These are phyloP conservation scores for Pardalotus punctatus DNA, from an alignment of 2,113 vertebrate species.

Conservation along the genomic window DNA sequence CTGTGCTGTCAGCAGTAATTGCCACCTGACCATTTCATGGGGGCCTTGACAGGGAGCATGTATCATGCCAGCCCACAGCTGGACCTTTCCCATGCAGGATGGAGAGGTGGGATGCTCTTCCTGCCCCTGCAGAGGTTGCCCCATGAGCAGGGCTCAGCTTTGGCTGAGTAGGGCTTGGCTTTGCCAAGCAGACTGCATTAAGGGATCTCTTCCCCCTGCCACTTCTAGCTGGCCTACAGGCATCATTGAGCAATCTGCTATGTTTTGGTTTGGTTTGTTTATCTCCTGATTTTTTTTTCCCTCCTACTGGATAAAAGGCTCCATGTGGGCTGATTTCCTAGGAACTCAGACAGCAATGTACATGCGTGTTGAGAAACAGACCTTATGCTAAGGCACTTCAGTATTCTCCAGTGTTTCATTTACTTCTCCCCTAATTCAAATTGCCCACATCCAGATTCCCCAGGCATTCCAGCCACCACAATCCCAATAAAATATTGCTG, in stretches of 20 bases:
- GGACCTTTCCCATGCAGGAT: background rate
- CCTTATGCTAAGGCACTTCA: background rate
- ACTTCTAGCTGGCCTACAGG: background rate
- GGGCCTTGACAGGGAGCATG: rapidly evolving
- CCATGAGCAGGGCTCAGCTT: background rate
- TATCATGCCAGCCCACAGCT: rapidly evolving
- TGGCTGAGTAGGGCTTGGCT: background rate
- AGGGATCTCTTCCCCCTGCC: background rate
- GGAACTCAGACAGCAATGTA: background rate
- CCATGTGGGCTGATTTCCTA: background rate
- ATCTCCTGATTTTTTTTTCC: background rate
- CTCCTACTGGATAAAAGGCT: background rate
- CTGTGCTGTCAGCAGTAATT: background rate
- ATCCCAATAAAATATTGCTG: background rate
- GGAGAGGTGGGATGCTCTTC: background rate
- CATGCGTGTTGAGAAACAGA: background rate
- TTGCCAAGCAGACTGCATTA: background rate
- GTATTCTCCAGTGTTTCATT: background rate
- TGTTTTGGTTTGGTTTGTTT: background rate
- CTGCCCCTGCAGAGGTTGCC: rapidly evolving
- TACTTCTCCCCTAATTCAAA: slow-evolving; percentile 9
- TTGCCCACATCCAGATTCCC: background rate
- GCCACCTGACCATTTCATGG: background rate
- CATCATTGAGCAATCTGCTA: background rate
- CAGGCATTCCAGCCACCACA: background rate